Evolutionary conservation across 2,797 vertebrate species (phyloP).

Genomic region (Myiotriccus ornatus): DNA sequence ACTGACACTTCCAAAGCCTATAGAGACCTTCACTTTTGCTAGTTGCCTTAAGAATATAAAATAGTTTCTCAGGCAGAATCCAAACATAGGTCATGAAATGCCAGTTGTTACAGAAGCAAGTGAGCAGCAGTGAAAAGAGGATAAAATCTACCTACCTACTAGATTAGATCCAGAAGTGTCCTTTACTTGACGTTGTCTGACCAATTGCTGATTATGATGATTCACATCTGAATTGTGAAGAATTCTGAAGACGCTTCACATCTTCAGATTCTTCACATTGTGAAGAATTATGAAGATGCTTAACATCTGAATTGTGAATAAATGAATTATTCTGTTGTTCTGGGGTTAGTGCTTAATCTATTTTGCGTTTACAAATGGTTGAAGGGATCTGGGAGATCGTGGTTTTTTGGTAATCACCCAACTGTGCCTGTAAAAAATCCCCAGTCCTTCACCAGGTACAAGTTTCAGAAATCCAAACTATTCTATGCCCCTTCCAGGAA

Average conservation of each 20-base stretch:
- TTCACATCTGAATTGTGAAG: not conserved
- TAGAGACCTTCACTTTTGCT: not conserved
- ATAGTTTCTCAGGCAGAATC: not conserved
- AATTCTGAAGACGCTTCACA: too few relatives aligned
- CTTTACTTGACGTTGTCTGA: not conserved
- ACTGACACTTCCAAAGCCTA: not conserved
- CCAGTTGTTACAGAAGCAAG: not conserved
- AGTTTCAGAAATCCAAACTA: not conserved
- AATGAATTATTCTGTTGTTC: not conserved
- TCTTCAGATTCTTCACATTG: too few relatives aligned
- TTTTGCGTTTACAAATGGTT: not conserved
- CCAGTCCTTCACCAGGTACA: not conserved
- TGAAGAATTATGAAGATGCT: too few relatives aligned
- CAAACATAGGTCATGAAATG: not conserved
- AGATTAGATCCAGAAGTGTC: not conserved
- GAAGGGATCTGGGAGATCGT: not conserved
- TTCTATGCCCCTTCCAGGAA: not conserved
- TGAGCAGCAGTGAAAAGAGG: not conserved
- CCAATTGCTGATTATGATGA: not conserved
- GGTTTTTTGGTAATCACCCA: accelerated
- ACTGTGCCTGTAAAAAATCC: not conserved
- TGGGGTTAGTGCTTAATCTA: not conserved
- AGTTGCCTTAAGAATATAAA: not conserved
- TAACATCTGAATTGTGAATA: too few relatives aligned
- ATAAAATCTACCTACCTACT: not conserved